Evolutionary conservation across 2,113 vertebrate species (phyloP).

Genomic region (Scomber japonicus): DNA sequence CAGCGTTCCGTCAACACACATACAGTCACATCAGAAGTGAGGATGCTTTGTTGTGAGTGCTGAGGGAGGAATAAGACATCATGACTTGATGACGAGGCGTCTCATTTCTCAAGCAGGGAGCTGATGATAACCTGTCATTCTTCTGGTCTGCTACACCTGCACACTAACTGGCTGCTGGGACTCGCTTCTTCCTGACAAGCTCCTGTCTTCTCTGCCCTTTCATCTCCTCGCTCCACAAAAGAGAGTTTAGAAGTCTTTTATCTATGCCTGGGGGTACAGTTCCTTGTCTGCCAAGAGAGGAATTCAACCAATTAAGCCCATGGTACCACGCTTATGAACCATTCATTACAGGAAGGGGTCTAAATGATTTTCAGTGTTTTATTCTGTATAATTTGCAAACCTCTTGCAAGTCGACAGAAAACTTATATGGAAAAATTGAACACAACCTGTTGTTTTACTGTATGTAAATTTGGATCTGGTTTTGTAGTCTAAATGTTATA

Average conservation of each 20-base stretch:
- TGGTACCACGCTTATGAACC: constrained; percentile 67
- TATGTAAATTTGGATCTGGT: constrained; percentile 32
- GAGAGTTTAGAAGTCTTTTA: constrained; percentile 81
- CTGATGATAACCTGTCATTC: constrained; percentile 80
- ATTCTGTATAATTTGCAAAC: constrained; percentile 65
- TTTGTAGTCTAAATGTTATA: constrained; percentile 26
- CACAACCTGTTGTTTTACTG: constrained; percentile 39
- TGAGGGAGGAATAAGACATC: constrained; percentile 71
- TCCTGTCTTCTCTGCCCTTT: constrained; percentile 81
- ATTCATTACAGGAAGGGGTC: constrained; percentile 60
- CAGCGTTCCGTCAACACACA: constrained; percentile 20
- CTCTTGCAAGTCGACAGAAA: constrained; percentile 20
- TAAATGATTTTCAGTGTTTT: constrained; percentile 64
- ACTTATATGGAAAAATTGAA: constrained; percentile 22
- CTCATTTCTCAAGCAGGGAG: constrained; percentile 76
- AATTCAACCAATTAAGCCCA: constrained; percentile 79
- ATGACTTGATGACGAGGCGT: constrained; percentile 69
- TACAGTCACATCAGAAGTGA: constrained; percentile 56
- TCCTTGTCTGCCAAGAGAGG: constrained; percentile 70
- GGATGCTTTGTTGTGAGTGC: constrained; percentile 50
- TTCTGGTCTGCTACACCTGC: constrained; percentile 79
- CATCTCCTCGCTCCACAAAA: constrained; percentile 82
- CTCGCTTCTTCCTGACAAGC: constrained; percentile 78
- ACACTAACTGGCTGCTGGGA: constrained; percentile 74
- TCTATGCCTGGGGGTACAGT: constrained; percentile 79